Conservation (phyloP, 2,797 vertebrate species). For the Tamandua tetradactyla region DNA sequence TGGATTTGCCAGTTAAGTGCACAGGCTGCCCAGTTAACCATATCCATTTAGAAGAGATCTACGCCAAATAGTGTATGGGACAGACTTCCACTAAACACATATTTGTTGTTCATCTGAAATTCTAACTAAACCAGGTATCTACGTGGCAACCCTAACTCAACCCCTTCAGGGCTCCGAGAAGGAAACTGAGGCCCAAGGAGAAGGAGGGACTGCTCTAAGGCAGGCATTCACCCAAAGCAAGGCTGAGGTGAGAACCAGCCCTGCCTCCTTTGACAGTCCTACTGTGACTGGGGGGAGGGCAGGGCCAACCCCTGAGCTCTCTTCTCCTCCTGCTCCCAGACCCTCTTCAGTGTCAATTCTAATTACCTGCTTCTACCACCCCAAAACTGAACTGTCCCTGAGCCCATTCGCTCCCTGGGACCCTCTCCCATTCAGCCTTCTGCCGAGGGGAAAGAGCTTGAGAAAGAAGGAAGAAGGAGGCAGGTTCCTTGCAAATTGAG, state of each 20-base stretch:
- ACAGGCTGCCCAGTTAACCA: no score
- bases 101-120: neutral
- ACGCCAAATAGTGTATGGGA: neutral
- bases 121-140: neutral
- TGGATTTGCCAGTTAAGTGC: neutral
- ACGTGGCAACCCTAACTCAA: neutral
- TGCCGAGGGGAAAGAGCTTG: neutral
- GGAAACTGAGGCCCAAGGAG: neutral
- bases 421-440: neutral
- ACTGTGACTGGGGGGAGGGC: neutral
- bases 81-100: neutral
- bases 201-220: neutral
- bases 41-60: neutral
- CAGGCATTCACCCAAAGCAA: fast-evolving
- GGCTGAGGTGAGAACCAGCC: no score
- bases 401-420: neutral
- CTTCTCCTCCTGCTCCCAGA: neutral
- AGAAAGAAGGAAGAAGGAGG: neutral
- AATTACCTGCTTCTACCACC: neutral
- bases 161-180: neutral
- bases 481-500: neutral
- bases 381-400: neutral
- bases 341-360: neutral
- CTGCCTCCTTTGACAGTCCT: neutral
- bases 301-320: no score